Evolutionary conservation across 2,888 invertebrate species (phyloP), one percentile per base, ranked within the genome.

Genomic region (Drosophila cracens): DNA sequence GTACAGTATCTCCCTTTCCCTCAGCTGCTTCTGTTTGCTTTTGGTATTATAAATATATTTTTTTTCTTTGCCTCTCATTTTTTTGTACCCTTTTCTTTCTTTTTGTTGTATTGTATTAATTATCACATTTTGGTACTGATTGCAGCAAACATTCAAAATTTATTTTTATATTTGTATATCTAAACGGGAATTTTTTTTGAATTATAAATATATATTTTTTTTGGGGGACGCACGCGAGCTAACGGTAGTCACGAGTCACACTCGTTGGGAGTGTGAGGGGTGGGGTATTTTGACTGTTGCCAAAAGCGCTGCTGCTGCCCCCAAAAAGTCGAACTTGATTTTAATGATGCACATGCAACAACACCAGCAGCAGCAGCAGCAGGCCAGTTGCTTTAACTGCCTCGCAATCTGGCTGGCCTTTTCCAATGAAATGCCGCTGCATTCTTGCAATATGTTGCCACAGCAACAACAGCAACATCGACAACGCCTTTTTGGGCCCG

Each of bases 401-500:
- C 43, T 38, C 33, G 10, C 58, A 63, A 53, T 58, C 48, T 52
- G 52, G 57, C 56, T 79, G 80, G 77, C 83, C 83, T 73, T 77
- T 86, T 89, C 89, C 90, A 70, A 68, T 70, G 84, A 90, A 86
- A 89, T 70, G 72, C 75, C 83, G 83, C 70, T 70, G 81, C 70
- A 83, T 82, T 82, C 86, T 72, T 83, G 78, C 78, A 77, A 83
- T 74, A 72, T 72, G 81, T 77, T 83, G 78, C 81, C 70, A 64
- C 70, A 71, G 29, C 57, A 74, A 48, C 73, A 69, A 27, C 59
- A 48, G 65, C 60, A 69, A 56, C 82, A 72, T 65, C 70, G 81
- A 87, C 89, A 89, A 90, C 85, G 90, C 90, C 85, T 90, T 90
- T 90, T 90, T 89, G 69, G 89, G 85, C 53, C 56, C 65, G 73